Conservation (phyloP, 2,888 invertebrate genomes). For the Harpalus rubripes region DNA sequence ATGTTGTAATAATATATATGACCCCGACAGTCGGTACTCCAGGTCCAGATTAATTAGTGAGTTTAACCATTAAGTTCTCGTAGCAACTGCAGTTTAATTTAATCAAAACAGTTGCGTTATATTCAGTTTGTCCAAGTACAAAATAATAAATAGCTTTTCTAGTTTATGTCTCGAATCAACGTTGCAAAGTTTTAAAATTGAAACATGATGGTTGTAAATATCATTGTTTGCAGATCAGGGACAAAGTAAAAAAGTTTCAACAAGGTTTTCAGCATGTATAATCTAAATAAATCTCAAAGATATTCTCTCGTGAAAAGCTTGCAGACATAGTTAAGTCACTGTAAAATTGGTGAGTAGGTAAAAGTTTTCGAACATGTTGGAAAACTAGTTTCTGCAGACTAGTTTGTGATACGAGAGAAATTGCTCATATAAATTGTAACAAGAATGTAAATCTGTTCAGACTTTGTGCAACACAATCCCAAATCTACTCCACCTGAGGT, state of each 20-base stretch:
- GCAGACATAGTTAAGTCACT: conserved; percentile 1
- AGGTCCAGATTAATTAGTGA: not conserved
- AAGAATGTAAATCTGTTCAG: not conserved
- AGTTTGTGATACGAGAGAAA: conserved; percentile 5
- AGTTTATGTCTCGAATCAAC: not conserved
- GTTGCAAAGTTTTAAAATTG: not conserved
- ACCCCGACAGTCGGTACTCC: not conserved
- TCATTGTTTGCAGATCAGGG: not conserved
- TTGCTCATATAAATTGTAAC: not conserved
- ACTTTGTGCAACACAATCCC: not conserved
- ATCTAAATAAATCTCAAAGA: conserved; percentile 3
- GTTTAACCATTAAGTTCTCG: not conserved
- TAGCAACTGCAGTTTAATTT: not conserved
- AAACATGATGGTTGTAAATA: not conserved
- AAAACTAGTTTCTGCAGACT: conserved; percentile 1
- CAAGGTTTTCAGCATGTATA: not conserved
- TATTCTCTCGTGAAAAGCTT: not conserved
- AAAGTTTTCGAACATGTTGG: not conserved
- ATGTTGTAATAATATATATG: conserved; percentile 4
- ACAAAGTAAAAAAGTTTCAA: not conserved
- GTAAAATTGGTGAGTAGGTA: conserved; percentile 5
- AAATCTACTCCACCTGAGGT: not conserved
- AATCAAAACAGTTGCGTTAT: not conserved
- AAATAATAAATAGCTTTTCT: conserved; percentile 7
- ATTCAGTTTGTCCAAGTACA: not conserved